Base-by-base conservation (phyloP, 2,888 invertebrate species). In the Lissocephala sabroskyi region DNA sequence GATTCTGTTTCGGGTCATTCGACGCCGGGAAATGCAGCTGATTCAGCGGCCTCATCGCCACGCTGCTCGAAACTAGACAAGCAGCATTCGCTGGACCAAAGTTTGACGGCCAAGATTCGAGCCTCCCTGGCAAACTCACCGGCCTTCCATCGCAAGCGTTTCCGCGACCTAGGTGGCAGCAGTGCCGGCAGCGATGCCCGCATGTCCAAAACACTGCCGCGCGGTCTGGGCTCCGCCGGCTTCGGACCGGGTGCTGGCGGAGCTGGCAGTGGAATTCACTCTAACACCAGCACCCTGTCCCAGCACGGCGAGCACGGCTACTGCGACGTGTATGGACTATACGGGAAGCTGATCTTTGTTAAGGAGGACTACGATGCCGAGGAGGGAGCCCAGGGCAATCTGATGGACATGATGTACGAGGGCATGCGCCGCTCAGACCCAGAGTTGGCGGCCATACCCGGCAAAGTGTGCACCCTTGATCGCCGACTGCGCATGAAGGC, bases 251-350 rank as follows among this genome's bases (percentile, higher is more conserved):
- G 26, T 13, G 26, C 19, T 16, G 5, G 42, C 13, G 6, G 17
- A 14, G n/a, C n/a, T n/a, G n/a, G n/a, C 5, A 23, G 14, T 0
- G 53, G 49, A 2, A 81, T 86, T 14, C 82, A 87, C 30, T 88
- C 88, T 0, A 87, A 86, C 28, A 14, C 47, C 1, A 86, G 87
- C 4, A 88, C 88, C 0, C 86, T 89, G 0, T 56, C 71, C 1
- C 89, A 89, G 60, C 87, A 89, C 52, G 87, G 88, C 1, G 90
- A 89, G 10, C 87, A 87, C 44, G 87, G 87, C 54, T 88, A 89
- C 18, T 94, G 93, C 78, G 95, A 96, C 83, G 94, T 96, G 0
- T 96, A 95, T 79, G 95, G 95, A 0, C 86, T 96, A 1, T 96
- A 95, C 79, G 94, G 93, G 1, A 95, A 96, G 78, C 85, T 96